phyloP scores from a whole-genome alignment of 2,113 vertebrate species.

The Malurus elegans region DNA sequence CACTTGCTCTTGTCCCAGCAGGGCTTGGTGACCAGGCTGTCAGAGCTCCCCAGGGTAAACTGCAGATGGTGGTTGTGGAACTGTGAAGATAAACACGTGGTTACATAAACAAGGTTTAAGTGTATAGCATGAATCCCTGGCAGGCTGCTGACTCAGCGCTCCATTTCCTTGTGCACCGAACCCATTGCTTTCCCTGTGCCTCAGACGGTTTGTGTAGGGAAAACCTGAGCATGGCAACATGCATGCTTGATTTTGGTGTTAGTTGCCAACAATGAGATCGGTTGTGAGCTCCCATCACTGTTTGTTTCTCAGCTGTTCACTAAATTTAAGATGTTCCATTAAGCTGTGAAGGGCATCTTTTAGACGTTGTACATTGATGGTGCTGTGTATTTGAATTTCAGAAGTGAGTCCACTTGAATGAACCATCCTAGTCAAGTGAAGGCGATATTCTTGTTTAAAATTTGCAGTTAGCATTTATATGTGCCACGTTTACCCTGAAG shows the following conservation, averaged over 20 bases:
- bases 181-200: background rate
- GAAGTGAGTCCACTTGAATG: background rate
- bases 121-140: background rate
- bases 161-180: background rate
- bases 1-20: background rate
- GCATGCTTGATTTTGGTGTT: background rate
- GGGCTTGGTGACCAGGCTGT: background rate
- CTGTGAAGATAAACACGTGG: background rate
- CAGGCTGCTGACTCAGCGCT: background rate
- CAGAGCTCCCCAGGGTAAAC: background rate
- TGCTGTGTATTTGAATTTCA: background rate
- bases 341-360: background rate
- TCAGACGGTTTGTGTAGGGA: background rate
- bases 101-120: background rate
- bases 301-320: background rate
- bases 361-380: background rate
- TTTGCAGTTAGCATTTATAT: background rate
- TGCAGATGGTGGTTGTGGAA: fast-evolving
- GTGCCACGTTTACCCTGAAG: background rate
- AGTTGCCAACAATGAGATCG: background rate
- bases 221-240: background rate
- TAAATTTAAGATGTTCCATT: background rate
- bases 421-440: background rate
- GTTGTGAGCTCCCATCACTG: background rate
- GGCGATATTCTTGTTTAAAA: background rate